Conservation (phyloP, 2,888 invertebrate species). For the Trissoscelio sp. region DNA sequence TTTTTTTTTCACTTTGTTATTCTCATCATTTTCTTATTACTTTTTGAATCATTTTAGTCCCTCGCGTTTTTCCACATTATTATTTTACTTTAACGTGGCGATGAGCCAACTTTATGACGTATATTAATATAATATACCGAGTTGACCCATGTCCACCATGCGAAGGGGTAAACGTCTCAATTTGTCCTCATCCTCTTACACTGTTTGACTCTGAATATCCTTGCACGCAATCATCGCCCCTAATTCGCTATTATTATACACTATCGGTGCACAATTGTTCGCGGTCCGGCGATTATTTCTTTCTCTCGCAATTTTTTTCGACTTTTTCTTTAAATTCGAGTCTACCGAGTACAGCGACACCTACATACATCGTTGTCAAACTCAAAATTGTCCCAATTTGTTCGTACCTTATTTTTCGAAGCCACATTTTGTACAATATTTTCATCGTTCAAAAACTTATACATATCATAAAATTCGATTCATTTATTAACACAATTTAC, state of each 20-base stretch:
- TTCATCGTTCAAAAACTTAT: conserved; percentile 65
- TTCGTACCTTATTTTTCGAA: conserved; percentile 18
- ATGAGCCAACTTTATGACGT: conserved; percentile 80
- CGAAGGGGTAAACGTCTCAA: conserved; percentile 75
- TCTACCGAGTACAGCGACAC: conserved; percentile 62
- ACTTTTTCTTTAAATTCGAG: conserved; percentile 32
- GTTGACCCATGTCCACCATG: conserved; percentile 80
- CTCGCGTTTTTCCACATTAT: conserved; percentile 70
- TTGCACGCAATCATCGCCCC: conserved; percentile 80
- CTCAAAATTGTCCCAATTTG: conserved; percentile 49
- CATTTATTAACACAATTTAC: conserved; percentile 68
- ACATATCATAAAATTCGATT: conserved; percentile 63
- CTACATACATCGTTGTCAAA: conserved; percentile 38
- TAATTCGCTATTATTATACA: conserved; percentile 82
- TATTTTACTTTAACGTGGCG: conserved; percentile 81
- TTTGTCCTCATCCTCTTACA: conserved; percentile 58
- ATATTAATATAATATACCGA: conserved; percentile 83
- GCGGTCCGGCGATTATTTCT: conserved; percentile 55
- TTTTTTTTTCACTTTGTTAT: no score
- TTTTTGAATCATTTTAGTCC: conserved; percentile 26
- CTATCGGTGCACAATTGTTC: conserved; percentile 78
- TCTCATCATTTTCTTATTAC: no score
- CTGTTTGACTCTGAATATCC: conserved; percentile 73
- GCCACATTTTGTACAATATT: conserved; percentile 66
- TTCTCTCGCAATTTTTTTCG: background rate